Evolutionary conservation across 1,140 invertebrate species (phyloP).

Genomic region (Sarcophaga bullata): DNA sequence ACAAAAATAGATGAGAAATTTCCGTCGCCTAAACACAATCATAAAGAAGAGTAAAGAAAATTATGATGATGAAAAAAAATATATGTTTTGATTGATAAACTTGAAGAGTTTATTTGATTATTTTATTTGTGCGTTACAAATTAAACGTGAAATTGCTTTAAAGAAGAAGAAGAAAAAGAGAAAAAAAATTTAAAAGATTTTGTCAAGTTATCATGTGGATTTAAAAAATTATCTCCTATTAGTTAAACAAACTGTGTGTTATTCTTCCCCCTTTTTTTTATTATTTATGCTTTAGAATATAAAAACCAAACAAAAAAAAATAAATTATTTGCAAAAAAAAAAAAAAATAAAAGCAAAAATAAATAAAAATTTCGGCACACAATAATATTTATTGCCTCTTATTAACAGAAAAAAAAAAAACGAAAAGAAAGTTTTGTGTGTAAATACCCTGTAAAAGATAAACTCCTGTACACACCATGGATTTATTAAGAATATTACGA

Average conservation of each 20-base stretch:
- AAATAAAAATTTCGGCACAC: too few species aligned
- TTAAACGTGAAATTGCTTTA: constrained; percentile 36
- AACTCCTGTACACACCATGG: constrained; percentile 51
- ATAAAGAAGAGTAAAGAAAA: too few species aligned
- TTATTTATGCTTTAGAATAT: constrained; percentile 28
- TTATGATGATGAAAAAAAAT: not conserved
- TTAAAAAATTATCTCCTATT: not conserved
- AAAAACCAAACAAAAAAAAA: not conserved
- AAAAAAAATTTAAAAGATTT: too few species aligned
- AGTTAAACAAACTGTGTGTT: not conserved
- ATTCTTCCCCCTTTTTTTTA: not conserved
- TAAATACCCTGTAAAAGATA: constrained; percentile 44
- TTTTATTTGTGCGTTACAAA: not conserved
- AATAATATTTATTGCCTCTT: not conserved
- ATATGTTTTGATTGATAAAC: not conserved
- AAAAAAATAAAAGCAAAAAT: not conserved
- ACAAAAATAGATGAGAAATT: not conserved
- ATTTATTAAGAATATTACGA: constrained; percentile 57
- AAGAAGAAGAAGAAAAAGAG: not conserved
- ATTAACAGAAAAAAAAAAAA: not conserved
- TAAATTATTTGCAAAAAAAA: not conserved
- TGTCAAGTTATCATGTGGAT: too few species aligned
- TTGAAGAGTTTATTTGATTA: not conserved
- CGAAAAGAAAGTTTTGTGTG: not conserved
- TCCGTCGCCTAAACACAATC: not conserved